These are phyloP conservation scores for Celastrina argiolus DNA, from an alignment of 2,888 invertebrate species.

Conservation along the genomic window DNA sequence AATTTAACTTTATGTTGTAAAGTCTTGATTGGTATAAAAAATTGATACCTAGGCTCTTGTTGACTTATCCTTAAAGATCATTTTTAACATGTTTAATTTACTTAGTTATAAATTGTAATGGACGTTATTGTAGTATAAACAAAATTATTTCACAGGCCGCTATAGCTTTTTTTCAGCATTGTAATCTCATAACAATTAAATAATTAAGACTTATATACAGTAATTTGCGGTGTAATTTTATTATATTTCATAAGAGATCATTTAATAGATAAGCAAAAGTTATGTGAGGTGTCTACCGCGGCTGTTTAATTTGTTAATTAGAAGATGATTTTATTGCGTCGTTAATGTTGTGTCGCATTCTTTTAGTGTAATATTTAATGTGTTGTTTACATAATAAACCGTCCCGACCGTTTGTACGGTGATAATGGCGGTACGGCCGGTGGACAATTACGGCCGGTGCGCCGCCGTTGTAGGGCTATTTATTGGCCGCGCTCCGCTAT, in stretches of 20 bases:
- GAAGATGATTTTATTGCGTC: background rate
- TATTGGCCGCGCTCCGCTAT: slow-evolving; percentile 30
- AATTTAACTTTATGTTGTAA: too few relatives aligned
- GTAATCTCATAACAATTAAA: background rate
- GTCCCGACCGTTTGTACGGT: background rate
- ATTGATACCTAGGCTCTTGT: background rate
- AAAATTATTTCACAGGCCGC: background rate
- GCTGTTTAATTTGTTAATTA: background rate
- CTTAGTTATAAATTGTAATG: background rate
- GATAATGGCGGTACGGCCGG: slow-evolving; percentile 5
- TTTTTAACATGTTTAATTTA: background rate
- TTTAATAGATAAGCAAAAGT: background rate
- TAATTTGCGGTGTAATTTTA: background rate
- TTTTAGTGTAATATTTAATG: slow-evolving; percentile 3
- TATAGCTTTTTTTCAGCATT: background rate
- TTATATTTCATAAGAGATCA: background rate
- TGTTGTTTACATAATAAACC: slow-evolving; percentile 17
- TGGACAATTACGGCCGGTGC: slow-evolving; percentile 15
- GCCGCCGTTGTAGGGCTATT: slow-evolving; percentile 37
- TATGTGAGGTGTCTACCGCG: background rate
- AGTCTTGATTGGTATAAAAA: background rate
- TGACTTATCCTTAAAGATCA: background rate
- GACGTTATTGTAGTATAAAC: background rate
- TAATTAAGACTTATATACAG: background rate
- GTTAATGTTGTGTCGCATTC: background rate